These are phyloP conservation scores for Phenacoccus solenopsis DNA, from an alignment of 1,140 invertebrate genomes.

Conservation along the genomic window DNA sequence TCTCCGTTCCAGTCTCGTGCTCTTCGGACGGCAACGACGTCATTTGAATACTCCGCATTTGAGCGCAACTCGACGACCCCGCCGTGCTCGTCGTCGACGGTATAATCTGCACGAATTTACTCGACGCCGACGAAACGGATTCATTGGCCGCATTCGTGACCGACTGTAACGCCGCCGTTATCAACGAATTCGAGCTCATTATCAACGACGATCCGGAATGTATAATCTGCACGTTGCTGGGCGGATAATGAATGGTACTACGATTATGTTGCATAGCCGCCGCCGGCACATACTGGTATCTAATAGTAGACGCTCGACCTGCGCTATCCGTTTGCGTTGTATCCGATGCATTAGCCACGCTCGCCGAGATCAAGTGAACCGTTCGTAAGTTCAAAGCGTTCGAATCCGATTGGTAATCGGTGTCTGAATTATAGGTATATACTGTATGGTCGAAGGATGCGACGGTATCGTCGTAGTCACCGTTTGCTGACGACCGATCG, in stretches of 20 bases:
- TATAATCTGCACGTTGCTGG: constrained; percentile 27
- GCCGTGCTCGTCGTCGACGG: constrained; percentile 10
- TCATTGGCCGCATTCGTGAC: not conserved
- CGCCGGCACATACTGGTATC: constrained; percentile 23
- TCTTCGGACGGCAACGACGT: not conserved
- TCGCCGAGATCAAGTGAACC: constrained; percentile 21
- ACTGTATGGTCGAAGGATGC: constrained; percentile 30
- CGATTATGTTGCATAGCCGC: constrained; percentile 19
- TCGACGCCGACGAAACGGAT: constrained; percentile 5
- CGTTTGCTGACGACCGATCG: constrained; percentile 23
- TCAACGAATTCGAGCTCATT: constrained; percentile 25
- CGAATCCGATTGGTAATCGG: constrained; percentile 9
- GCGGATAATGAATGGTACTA: constrained; percentile 29
- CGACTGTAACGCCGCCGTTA: constrained; percentile 20
- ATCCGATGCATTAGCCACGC: not conserved
- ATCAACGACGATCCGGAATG: constrained; percentile 28
- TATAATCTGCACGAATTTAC: constrained; percentile 22
- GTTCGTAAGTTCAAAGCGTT: constrained; percentile 21
- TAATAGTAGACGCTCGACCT: constrained; percentile 20
- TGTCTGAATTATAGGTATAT: constrained; percentile 23
- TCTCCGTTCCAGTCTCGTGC: constrained; percentile 18
- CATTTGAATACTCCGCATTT: not conserved
- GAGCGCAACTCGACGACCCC: not conserved
- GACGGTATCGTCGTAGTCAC: constrained; percentile 29
- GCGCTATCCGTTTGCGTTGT: not conserved